Conservation (phyloP, 2,113 vertebrate genomes). For the Argyrosomus japonicus region DNA sequence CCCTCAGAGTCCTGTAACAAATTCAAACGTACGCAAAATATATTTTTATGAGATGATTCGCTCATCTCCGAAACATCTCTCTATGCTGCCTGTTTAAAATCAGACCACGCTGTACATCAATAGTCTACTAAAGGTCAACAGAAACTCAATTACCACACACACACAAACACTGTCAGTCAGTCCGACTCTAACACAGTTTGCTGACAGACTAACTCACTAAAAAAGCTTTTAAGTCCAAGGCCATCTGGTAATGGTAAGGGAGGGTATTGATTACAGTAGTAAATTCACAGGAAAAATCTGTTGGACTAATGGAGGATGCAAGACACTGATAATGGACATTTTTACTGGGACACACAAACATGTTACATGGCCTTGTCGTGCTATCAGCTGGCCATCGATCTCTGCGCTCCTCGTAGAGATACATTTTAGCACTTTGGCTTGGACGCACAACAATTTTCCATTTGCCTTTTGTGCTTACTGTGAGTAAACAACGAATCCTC, state of each 20-base stretch:
- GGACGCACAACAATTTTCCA: background rate
- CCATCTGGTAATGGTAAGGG: conserved; percentile 61
- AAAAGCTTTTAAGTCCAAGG: conserved; percentile 77
- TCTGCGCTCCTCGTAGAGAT: background rate
- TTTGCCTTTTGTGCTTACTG: background rate
- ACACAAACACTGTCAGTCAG: conserved; percentile 14
- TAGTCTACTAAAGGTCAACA: conserved; percentile 61
- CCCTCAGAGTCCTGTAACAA: conserved; percentile 92
- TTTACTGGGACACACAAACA: conserved; percentile 52
- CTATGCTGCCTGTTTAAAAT: conserved; percentile 17
- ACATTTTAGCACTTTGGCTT: conserved; percentile 28
- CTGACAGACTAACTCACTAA: conserved; percentile 53
- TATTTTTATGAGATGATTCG: background rate
- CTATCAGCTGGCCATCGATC: conserved; percentile 53
- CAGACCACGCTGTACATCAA: conserved; percentile 18
- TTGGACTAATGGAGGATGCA: conserved; percentile 69
- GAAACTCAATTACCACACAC: conserved; percentile 56
- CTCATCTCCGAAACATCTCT: background rate
- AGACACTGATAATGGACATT: conserved; percentile 62
- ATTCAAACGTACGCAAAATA: background rate
- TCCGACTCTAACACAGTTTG: conserved; percentile 52
- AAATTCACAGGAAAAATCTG: conserved; percentile 66
- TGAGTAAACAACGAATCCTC: background rate
- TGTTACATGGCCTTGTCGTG: conserved; percentile 42
- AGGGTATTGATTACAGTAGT: conserved; percentile 66